These are phyloP conservation scores for Fragum sueziense DNA, from an alignment of 2,888 invertebrate genomes.

Conservation along the genomic window DNA sequence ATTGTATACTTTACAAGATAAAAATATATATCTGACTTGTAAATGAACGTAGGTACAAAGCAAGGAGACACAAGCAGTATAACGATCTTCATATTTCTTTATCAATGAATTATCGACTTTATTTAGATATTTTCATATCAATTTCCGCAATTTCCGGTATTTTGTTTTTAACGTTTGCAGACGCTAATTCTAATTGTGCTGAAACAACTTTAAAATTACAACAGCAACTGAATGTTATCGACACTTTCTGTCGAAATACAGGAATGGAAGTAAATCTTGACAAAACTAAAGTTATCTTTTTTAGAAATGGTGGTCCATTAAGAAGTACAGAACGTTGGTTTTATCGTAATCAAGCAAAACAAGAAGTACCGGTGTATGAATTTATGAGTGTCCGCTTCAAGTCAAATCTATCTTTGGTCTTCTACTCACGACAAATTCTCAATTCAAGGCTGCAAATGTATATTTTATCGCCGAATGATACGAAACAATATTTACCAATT, in stretches of 20 bases:
- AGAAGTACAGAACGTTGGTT: conserved; percentile 8
- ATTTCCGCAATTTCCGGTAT: conserved; percentile 1
- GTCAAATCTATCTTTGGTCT: not conserved
- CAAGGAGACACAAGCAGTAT: conserved; percentile 7
- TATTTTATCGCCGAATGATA: too few species aligned
- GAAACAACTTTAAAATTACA: too few species aligned
- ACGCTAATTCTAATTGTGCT: not conserved
- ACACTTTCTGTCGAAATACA: conserved; percentile 5
- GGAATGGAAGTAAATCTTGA: conserved; percentile 15
- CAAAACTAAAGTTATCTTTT: not conserved
- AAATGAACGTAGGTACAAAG: conserved; percentile 9
- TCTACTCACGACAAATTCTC: too few species aligned
- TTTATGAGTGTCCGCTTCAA: conserved; percentile 13
- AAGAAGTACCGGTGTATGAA: not conserved
- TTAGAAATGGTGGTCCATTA: conserved; percentile 6
- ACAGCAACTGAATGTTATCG: conserved; percentile 8
- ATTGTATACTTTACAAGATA: too few species aligned
- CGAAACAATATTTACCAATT: too few species aligned
- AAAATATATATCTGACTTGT: not conserved
- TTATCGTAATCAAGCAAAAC: not conserved
- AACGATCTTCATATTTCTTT: conserved; percentile 7
- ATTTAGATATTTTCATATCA: conserved; percentile 5
- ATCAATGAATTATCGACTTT: conserved; percentile 6
- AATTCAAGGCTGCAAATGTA: conserved; percentile 3
- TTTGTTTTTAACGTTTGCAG: conserved; percentile 2